Evolutionary conservation across 1,140 invertebrate species (phyloP).

Genomic region (Aphelinus certus): DNA sequence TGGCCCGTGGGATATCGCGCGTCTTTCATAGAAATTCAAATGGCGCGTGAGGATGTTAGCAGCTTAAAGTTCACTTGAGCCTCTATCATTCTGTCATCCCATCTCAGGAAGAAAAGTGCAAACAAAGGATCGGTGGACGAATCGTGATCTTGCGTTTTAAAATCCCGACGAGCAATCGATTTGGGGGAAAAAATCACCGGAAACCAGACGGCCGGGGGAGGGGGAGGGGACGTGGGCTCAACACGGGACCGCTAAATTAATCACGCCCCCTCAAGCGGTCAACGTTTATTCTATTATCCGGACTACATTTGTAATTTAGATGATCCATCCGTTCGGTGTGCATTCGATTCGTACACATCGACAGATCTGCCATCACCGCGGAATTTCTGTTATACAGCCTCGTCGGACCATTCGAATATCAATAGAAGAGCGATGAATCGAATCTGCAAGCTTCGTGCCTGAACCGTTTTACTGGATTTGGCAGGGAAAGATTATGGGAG

Average conservation of each 20-base stretch:
- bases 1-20: no score
- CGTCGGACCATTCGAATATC: no score
- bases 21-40: no score
- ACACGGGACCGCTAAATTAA: neutral
- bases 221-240: no score
- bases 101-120: neutral
- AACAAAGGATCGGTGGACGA: neutral
- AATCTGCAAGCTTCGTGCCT: no score
- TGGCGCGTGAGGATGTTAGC: no score
- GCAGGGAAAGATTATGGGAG: no score
- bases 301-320: conserved; percentile 2
- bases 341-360: no score
- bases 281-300: conserved; percentile 15
- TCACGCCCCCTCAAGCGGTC: neutral
- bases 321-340: no score
- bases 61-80: neutral
- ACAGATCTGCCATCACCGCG: neutral
- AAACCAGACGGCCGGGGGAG: neutral
- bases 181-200: neutral
- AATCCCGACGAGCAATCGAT: neutral
- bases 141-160: neutral
- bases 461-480: no score
- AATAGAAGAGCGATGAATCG: no score
- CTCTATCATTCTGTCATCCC: neutral
- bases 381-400: neutral